These are phyloP conservation scores for Orchesellides sinensis DNA, from an alignment of 2,888 invertebrate species.

Conservation along the genomic window DNA sequence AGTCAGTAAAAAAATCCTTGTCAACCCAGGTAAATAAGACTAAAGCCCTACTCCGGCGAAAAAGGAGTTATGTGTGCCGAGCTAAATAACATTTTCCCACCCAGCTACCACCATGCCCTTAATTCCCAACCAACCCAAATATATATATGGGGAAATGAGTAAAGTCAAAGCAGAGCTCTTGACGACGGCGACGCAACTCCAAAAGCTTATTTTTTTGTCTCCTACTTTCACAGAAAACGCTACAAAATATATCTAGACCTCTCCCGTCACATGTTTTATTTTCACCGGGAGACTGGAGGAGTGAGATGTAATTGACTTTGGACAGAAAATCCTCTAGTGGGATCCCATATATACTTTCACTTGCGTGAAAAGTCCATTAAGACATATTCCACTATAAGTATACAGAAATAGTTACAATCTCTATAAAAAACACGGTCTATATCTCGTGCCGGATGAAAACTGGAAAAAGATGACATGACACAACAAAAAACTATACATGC, in stretches of 20 bases:
- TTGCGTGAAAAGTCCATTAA: background rate
- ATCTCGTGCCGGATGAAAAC: too few species aligned
- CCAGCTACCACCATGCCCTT: background rate
- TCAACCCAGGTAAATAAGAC: too few species aligned
- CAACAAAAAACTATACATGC: conserved; percentile 3
- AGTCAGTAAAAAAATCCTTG: too few species aligned
- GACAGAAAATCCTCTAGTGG: conserved; percentile 69
- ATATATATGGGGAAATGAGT: background rate
- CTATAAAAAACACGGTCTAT: too few species aligned
- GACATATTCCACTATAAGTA: background rate
- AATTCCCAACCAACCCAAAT: background rate
- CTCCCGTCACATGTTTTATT: conserved; percentile 45
- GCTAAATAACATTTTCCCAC: too few species aligned
- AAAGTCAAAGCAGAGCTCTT: background rate
- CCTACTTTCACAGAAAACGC: background rate
- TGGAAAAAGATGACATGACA: conserved; percentile 49
- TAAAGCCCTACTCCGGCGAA: too few species aligned
- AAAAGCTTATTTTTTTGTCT: background rate
- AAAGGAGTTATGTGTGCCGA: too few species aligned
- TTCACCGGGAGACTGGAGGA: conserved; percentile 67
- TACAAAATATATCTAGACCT: background rate
- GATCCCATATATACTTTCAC: conserved; percentile 12
- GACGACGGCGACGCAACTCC: background rate
- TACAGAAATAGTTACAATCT: background rate
- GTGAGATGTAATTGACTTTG: conserved; percentile 73